Evolutionary conservation across 2,888 invertebrate genomes (phyloP), one percentile per base, ranked within the genome.

Genomic region (Heliconius ethilla): DNA sequence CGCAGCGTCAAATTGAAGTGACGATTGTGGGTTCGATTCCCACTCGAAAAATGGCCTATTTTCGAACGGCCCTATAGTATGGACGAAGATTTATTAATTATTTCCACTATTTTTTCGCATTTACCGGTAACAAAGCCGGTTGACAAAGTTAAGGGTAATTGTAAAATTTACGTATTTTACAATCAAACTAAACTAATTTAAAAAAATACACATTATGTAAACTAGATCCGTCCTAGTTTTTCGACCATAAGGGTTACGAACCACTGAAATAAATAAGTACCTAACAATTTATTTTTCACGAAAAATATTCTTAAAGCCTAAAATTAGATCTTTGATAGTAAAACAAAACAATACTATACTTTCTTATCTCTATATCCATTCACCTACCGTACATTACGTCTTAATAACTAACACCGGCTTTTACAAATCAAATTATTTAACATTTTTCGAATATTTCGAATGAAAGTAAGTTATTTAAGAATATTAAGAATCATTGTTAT

Each of bases 341-440:
- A 27, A 63, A 63, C 27, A 27, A 63, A 11, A 25, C n/a, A 63
- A 1, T 62, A 62, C 15, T 29, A 27, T 29, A 27, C 27, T 25
- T 27, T 37, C 15, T 22, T 69, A 40, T 55, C 37, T 59, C 10
- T 51, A 11, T 18, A 18, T 70, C 29, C 70, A 55, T 70, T 51
- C 51, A 3, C 22, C 29, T 55, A 55, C 11, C 51, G 55, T 63
- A 63, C 7, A 27, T 63, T 18, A 29, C 18, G 11, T 29, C 27
- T 66, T 27, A 27, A 70, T 27, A 13, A 25, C 33, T 33, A 72
- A 72, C 59, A 72, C 59, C 59, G 59, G 59, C 37, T 18, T 45
- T 6, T 33, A 63, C 27, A 27, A 63, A 27, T 13, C 15, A 63
- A 25, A 27, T 25, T n/a, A 62, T 0, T 25, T 25, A 13, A 62